Evolutionary conservation across 2,888 invertebrate genomes (phyloP).

Genomic region (Drosophila paranaensis): DNA sequence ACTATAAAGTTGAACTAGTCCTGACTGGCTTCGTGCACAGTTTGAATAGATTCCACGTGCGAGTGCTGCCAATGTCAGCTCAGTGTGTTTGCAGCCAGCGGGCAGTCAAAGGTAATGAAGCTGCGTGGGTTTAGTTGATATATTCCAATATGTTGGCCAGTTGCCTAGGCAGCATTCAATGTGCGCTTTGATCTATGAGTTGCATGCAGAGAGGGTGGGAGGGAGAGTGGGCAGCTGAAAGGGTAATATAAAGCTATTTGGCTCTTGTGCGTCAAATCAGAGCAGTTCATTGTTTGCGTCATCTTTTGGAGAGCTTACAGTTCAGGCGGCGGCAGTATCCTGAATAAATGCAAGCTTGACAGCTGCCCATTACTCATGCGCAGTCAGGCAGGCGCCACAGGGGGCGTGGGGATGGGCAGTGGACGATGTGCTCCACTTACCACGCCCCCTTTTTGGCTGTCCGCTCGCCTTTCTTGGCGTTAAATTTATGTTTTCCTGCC

Average conservation of each 20-base stretch:
- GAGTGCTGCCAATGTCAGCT: neutral
- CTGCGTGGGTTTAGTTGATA: neutral
- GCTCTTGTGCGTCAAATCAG: constrained; percentile 19
- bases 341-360: constrained; percentile 32
- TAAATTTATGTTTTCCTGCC: constrained; percentile 78
- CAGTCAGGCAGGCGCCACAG: constrained; percentile 29
- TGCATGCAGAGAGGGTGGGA: neutral
- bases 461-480: constrained; percentile 63
- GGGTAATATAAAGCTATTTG: neutral
- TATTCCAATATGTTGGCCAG: constrained; percentile 23
- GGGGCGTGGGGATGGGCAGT: neutral
- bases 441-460: constrained; percentile 1
- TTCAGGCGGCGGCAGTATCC: constrained; percentile 22
- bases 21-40: neutral
- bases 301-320: constrained; percentile 11
- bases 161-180: constrained; percentile 12
- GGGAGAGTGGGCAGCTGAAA: neutral
- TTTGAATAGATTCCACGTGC: neutral
- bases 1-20: too few species aligned
- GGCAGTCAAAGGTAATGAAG: neutral
- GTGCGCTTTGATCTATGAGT: neutral
- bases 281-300: constrained; percentile 19
- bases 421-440: constrained; percentile 33
- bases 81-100: neutral
- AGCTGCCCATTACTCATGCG: constrained; percentile 71